Percentiles rank a stretch among this genome's conserved stretches.
These are phyloP conservation scores for Triplophysa siluroides DNA, from an alignment of 2,113 vertebrate genomes.

Conservation along the genomic window DNA sequence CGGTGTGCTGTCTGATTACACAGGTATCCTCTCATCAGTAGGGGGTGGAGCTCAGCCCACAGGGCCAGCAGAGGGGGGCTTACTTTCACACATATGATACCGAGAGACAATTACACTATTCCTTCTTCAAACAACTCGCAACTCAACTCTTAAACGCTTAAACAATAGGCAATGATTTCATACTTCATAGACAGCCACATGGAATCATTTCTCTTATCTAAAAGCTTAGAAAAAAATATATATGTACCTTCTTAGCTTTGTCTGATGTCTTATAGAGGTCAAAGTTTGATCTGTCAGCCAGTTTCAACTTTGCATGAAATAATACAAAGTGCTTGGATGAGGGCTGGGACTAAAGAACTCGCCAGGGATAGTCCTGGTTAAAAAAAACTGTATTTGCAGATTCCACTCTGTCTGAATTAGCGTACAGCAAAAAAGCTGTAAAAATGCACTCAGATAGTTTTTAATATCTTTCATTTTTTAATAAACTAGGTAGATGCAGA, in stretches of 20 bases:
- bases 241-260: not conserved
- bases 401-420: not conserved
- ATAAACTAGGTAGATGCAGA: too few relatives aligned
- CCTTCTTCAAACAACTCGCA: constrained; percentile 40
- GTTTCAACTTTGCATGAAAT: constrained; percentile 28
- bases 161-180: constrained; percentile 57
- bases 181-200: constrained; percentile 35
- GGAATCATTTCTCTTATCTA: constrained; percentile 36
- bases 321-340: not conserved
- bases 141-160: constrained; percentile 27
- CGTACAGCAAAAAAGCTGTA: too few relatives aligned
- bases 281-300: constrained; percentile 9
- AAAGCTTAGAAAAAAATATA: constrained; percentile 6
- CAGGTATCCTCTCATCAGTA: constrained; percentile 61
- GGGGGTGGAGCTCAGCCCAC: constrained; percentile 51
- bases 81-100: constrained; percentile 46
- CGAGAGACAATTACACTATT: constrained; percentile 53
- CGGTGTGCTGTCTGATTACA: constrained; percentile 73
- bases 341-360: not conserved
- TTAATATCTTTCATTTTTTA: too few relatives aligned
- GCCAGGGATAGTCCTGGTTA: not conserved
- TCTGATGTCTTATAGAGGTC: constrained; percentile 27
- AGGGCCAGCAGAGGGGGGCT: constrained; percentile 40
- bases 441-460: too few relatives aligned
- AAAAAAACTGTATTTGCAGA: not conserved